A percentile compares a stretch with the other conserved stretches of the same genome.
Conservation (phyloP, 2,797 vertebrate genomes). For the Tiaroga cobitis region DNA sequence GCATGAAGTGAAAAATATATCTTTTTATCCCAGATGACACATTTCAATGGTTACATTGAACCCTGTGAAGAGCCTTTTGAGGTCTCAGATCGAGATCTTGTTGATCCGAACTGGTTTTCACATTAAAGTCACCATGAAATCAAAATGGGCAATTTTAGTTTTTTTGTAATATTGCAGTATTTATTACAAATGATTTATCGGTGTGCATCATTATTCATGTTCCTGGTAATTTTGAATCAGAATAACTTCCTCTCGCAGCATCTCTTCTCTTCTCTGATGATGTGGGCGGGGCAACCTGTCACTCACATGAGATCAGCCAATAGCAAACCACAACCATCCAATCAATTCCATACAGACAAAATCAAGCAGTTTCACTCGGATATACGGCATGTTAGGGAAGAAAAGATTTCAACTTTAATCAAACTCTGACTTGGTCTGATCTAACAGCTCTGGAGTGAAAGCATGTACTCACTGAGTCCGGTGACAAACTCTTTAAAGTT, state of each 20-base stretch:
- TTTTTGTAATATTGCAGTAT: no score
- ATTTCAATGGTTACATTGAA: not conserved
- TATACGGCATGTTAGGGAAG: not conserved
- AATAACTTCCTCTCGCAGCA: no score
- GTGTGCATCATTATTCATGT: not conserved
- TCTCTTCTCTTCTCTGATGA: no score
- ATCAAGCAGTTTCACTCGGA: no score
- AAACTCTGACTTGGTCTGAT: not conserved
- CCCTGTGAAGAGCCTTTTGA: not conserved
- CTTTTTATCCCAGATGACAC: accelerated
- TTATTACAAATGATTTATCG: no score
- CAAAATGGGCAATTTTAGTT: no score
- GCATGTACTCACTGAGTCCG: constrained; percentile 84
- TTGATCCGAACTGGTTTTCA: not conserved
- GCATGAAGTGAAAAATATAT: not conserved
- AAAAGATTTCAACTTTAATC: not conserved
- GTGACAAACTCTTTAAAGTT: constrained; percentile 98
- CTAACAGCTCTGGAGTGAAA: not conserved
- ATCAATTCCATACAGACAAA: no score
- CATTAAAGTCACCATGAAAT: not conserved
- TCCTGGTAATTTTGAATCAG: no score
- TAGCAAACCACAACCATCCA: no score
- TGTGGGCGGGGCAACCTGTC: no score
- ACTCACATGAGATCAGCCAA: no score
- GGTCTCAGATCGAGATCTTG: not conserved